Conservation (phyloP, 1,140 invertebrate species). For the Rhopalosiphum maidis region DNA sequence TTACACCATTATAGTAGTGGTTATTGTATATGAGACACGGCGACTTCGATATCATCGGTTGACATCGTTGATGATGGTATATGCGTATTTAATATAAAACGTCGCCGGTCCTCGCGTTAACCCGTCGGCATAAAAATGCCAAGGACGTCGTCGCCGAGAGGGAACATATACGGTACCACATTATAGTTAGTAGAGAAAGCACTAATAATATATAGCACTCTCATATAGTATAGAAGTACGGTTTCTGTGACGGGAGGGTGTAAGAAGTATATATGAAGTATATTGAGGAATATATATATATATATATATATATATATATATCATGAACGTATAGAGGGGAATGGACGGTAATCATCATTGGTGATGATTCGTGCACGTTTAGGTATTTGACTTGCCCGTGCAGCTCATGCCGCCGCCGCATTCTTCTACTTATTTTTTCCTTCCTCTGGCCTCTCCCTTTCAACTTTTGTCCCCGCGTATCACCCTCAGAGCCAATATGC, state of each 20-base stretch:
- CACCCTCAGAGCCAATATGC: conserved; percentile 7
- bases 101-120: not conserved
- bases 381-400: conserved; percentile 26
- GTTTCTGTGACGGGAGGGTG: not conserved
- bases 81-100: conserved; percentile 40
- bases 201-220: conserved; percentile 31
- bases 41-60: not conserved
- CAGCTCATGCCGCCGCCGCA: not conserved
- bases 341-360: conserved; percentile 34
- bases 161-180: not conserved
- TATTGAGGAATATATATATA: conserved; percentile 20
- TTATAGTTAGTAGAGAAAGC: conserved; percentile 15
- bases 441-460: not conserved
- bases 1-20: not conserved
- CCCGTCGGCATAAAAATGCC: conserved; percentile 31
- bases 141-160: not conserved
- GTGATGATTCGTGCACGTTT: conserved; percentile 46
- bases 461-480: not conserved
- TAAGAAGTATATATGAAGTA: conserved; percentile 17
- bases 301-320: conserved; percentile 22
- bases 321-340: not conserved
- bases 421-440: conserved; percentile 49
- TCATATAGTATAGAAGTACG: conserved; percentile 7
- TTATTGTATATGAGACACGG: not conserved
- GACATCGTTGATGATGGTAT: not conserved